A percentile compares a stretch with the other conserved stretches of the same genome.
Conservation (phyloP, 2,888 invertebrate species). For the Caenorhabditis sp. region DNA sequence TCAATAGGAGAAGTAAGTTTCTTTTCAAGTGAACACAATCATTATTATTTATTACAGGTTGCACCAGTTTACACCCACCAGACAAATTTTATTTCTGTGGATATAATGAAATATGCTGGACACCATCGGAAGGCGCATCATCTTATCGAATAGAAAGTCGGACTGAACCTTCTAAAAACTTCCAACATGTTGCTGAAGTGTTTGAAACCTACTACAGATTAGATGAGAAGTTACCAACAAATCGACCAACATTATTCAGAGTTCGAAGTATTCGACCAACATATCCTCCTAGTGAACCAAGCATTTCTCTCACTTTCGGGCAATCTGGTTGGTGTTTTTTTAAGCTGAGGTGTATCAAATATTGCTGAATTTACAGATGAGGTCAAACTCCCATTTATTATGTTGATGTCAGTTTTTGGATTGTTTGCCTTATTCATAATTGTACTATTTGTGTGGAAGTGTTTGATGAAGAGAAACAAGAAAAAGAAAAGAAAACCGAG, state of each 20-base stretch:
- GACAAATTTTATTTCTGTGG: slow-evolving; percentile 35
- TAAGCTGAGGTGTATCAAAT: too few species aligned
- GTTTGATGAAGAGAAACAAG: slow-evolving; percentile 22
- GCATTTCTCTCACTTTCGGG: slow-evolving; percentile 15
- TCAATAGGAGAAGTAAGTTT: slow-evolving; percentile 41
- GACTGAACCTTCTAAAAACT: slow-evolving; percentile 22
- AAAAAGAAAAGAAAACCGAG: slow-evolving; percentile 18
- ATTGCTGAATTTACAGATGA: slow-evolving; percentile 16
- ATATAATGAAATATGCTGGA: slow-evolving; percentile 44
- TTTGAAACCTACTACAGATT: slow-evolving; percentile 39
- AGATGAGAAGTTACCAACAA: slow-evolving; percentile 15
- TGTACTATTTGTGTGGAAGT: slow-evolving; percentile 19
- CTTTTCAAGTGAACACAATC: too few species aligned
- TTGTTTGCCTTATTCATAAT: slow-evolving; percentile 20
- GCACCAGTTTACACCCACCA: slow-evolving; percentile 43
- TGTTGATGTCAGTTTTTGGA: slow-evolving; percentile 22
- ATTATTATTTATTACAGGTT: slow-evolving; percentile 38
- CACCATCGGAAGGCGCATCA: slow-evolving; percentile 43
- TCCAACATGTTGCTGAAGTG: slow-evolving; percentile 41
- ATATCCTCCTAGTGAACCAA: slow-evolving; percentile 43
- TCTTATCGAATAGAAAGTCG: slow-evolving; percentile 48
- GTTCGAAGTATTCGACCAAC: slow-evolving; percentile 40
- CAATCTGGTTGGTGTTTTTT: slow-evolving; percentile 12
- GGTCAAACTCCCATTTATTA: slow-evolving; percentile 21
- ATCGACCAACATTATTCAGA: slow-evolving; percentile 23